Evolutionary conservation across 2,888 invertebrate species (phyloP).

Genomic region (Germaria angustata): DNA sequence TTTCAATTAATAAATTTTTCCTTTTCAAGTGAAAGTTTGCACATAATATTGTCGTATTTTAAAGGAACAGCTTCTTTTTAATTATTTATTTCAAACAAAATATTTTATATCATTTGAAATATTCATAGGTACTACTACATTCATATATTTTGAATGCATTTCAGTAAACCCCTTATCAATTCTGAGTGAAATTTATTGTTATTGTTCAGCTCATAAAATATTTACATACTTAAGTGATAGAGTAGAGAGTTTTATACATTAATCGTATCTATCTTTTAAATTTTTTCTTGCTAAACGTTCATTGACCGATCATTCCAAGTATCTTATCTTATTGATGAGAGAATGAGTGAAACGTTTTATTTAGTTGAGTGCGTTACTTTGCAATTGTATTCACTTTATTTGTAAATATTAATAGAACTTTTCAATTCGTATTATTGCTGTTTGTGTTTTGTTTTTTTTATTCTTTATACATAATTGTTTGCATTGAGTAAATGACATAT

Average conservation of each 20-base stretch:
- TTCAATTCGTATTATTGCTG: background rate
- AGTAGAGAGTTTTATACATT: background rate
- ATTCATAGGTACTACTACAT: too few species aligned
- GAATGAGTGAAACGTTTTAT: conserved; percentile 28
- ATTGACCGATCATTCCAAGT: conserved; percentile 59
- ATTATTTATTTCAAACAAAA: background rate
- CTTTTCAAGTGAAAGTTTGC: too few species aligned
- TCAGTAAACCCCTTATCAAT: background rate
- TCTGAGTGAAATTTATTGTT: background rate
- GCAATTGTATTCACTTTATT: conserved; percentile 48
- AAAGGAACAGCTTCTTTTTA: background rate
- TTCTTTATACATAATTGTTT: too few species aligned
- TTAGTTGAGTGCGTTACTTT: conserved; percentile 10
- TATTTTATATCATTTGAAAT: background rate
- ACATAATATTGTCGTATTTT: too few species aligned
- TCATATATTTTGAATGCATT: background rate
- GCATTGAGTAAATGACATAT: conserved; percentile 33
- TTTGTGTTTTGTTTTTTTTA: conserved; percentile 18
- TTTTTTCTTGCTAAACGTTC: conserved; percentile 50
- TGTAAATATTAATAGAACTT: conserved; percentile 52
- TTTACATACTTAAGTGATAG: background rate
- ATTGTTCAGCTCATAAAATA: background rate
- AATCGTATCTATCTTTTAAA: background rate
- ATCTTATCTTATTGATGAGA: conserved; percentile 31
- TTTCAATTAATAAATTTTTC: too few species aligned